Conservation (phyloP, 2,113 vertebrate genomes). For the Actinemys pallida region DNA sequence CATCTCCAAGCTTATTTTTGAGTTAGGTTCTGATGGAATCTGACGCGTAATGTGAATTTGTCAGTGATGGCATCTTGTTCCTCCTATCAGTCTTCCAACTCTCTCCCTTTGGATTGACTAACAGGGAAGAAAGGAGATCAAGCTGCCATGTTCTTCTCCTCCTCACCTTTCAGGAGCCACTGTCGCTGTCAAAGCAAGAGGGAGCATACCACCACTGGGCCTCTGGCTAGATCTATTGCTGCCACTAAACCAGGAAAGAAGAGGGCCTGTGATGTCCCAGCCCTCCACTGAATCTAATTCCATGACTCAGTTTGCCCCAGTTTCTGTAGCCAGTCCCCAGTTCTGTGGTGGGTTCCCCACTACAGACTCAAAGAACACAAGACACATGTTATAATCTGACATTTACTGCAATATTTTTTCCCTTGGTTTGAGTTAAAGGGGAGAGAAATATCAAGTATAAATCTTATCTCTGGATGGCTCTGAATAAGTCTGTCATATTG, state of each 20-base stretch:
- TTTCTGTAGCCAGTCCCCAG: background rate
- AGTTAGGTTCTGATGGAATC: background rate
- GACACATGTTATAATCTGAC: background rate
- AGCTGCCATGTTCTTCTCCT: background rate
- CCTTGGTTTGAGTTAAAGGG: background rate
- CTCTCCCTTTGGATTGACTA: background rate
- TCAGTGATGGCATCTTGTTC: background rate
- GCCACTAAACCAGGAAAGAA: background rate
- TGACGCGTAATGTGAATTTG: background rate
- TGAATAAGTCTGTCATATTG: background rate
- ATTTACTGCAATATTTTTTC: background rate
- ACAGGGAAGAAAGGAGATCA: background rate
- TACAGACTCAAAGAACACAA: background rate
- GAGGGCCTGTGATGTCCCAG: background rate
- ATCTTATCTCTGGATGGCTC: background rate
- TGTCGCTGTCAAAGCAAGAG: background rate
- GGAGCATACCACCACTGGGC: background rate
- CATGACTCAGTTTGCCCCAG: background rate
- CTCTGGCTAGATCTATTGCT: background rate
- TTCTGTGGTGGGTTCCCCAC: constrained; percentile 3
- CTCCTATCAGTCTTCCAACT: background rate
- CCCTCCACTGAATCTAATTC: no score
- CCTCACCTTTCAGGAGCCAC: no score
- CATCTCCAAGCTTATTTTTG: background rate
- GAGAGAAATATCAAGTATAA: background rate